These are phyloP conservation scores for Phortica okadai DNA, from an alignment of 2,888 invertebrate species.

Conservation along the genomic window DNA sequence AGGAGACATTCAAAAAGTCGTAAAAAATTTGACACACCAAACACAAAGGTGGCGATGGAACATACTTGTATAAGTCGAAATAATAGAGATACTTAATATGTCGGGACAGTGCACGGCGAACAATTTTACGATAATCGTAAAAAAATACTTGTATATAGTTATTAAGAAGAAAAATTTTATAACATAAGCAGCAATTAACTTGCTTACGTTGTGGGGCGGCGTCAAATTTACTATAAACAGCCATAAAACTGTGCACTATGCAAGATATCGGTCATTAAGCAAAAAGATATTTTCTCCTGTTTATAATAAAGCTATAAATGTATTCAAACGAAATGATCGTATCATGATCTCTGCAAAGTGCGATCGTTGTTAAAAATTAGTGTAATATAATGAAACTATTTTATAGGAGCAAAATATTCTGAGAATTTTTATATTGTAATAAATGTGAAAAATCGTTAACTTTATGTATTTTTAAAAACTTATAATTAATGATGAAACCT, in stretches of 20 bases:
- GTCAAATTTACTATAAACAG: conserved; percentile 17
- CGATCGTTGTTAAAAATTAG: conserved; percentile 24
- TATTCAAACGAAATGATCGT: conserved; percentile 6
- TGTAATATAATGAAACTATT: conserved; percentile 28
- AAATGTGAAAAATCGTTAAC: conserved; percentile 29
- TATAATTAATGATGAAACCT: conserved; percentile 65
- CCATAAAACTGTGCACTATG: neutral
- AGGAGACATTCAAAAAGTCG: conserved; percentile 41
- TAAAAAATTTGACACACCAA: conserved; percentile 21
- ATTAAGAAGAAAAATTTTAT: conserved; percentile 22
- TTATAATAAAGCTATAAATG: conserved; percentile 23
- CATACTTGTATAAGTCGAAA: neutral
- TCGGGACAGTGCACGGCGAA: conserved; percentile 18
- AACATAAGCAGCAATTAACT: conserved; percentile 17
- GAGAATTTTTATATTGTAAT: conserved; percentile 8
- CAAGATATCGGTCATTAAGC: neutral
- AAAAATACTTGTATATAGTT: conserved; percentile 1
- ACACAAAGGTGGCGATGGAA: neutral
- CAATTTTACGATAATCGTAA: conserved; percentile 21
- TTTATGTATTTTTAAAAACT: conserved; percentile 62
- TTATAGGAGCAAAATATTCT: conserved; percentile 1
- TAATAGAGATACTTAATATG: neutral
- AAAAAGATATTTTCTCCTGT: neutral
- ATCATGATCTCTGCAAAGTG: neutral
- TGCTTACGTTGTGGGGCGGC: conserved; percentile 15